Evolutionary conservation across 2,888 invertebrate species (phyloP).

Genomic region (Pseudoips prasinana): DNA sequence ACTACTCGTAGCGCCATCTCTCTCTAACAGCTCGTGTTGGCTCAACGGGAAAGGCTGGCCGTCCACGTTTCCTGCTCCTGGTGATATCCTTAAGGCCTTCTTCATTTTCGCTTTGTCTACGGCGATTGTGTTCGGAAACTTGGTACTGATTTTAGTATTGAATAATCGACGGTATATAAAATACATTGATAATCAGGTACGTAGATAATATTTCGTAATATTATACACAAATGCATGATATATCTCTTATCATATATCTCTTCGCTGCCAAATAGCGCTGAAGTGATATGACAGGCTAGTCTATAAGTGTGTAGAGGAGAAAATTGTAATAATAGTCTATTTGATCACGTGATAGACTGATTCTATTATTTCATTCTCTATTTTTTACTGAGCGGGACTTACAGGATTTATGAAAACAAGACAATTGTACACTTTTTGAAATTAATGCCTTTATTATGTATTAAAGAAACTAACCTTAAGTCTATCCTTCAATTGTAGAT

Average conservation of each 20-base stretch:
- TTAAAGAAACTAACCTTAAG: too few relatives aligned
- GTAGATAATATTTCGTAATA: not conserved
- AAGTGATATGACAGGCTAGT: too few relatives aligned
- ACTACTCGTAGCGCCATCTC: conserved; percentile 89
- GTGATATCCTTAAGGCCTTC: conserved; percentile 88
- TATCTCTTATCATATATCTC: too few relatives aligned
- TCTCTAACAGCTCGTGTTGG: conserved; percentile 92
- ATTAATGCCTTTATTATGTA: too few relatives aligned
- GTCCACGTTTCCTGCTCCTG: conserved; percentile 84
- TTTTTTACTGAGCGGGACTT: too few relatives aligned
- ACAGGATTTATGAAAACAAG: too few relatives aligned
- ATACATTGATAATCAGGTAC: conserved; percentile 93
- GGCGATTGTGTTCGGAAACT: conserved; percentile 90
- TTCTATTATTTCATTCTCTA: not conserved
- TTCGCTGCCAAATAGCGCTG: too few relatives aligned
- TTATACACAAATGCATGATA: too few relatives aligned
- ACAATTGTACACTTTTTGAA: too few relatives aligned
- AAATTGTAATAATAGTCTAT: too few relatives aligned
- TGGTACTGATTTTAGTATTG: conserved; percentile 90
- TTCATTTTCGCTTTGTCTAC: conserved; percentile 89
- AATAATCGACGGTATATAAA: conserved; percentile 92
- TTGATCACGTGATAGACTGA: not conserved
- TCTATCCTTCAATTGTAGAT: too few relatives aligned
- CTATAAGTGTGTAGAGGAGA: too few relatives aligned
- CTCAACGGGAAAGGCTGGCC: conserved; percentile 85